Conservation (phyloP, 92 coral and sea anemone genomes). For the Actinernus sp. region DNA sequence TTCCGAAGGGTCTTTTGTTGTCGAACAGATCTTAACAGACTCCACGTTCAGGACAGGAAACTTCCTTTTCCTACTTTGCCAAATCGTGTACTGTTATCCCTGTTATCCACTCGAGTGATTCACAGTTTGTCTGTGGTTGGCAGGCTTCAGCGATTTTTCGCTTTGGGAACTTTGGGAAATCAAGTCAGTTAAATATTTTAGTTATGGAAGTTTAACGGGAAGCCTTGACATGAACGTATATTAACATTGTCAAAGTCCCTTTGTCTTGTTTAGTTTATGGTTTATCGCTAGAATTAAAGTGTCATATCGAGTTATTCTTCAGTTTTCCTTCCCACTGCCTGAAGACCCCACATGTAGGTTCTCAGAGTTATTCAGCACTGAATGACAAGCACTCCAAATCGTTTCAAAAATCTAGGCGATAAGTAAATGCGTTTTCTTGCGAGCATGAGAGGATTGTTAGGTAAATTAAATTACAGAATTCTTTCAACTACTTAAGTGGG, state of each 20-base stretch:
- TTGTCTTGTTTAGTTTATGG: constrained; percentile 46
- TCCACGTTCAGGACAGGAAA: constrained; percentile 38
- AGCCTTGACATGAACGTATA: constrained; percentile 3
- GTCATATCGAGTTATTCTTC: constrained; percentile 16
- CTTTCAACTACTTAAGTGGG: constrained; percentile 98
- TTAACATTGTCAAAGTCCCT: constrained; percentile 14
- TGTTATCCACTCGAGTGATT: not conserved
- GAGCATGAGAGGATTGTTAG: no score
- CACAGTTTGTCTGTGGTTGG: no score
- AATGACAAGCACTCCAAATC: no score
- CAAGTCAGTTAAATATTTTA: no score
- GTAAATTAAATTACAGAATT: constrained; percentile 87
- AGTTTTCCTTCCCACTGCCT: constrained; percentile 9
- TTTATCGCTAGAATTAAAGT: constrained; percentile 30
- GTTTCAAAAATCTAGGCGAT: constrained; percentile 12
- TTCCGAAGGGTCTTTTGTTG: constrained; percentile 84
- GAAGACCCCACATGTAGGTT: constrained; percentile 46
- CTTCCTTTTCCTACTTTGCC: not conserved
- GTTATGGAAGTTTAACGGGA: not conserved
- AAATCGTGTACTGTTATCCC: not conserved
- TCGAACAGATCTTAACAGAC: constrained; percentile 28
- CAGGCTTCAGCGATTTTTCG: no score
- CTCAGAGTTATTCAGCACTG: no score
- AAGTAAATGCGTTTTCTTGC: constrained; percentile 10
- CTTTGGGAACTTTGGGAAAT: no score